A percentile compares a stretch with the other conserved stretches of the same genome.
Conservation (phyloP, 2,888 invertebrate species). For the Trissolcus brochymenae region DNA sequence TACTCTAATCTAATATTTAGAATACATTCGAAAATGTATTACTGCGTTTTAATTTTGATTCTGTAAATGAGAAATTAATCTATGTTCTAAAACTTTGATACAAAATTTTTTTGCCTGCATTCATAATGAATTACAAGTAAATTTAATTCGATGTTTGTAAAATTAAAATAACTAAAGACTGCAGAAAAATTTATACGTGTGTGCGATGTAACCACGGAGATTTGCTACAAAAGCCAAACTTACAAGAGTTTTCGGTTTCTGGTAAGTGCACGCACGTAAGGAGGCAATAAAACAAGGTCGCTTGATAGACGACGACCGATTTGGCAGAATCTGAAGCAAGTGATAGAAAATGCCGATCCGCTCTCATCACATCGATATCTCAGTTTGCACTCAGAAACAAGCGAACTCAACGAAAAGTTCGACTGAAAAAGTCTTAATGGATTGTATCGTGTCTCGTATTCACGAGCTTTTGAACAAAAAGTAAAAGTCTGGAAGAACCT, state of each 20-base stretch:
- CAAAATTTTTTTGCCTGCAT: not conserved
- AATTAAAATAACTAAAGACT: slow-evolving; percentile 15
- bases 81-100: not conserved
- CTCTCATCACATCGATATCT: slow-evolving; percentile 64
- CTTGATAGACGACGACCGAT: slow-evolving; percentile 45
- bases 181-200: slow-evolving; percentile 17
- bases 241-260: slow-evolving; percentile 52
- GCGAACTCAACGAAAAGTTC: slow-evolving; percentile 66
- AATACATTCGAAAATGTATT: too few species aligned
- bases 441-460: slow-evolving; percentile 68
- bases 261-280: slow-evolving; percentile 48
- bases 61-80: too few species aligned
- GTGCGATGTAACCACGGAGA: slow-evolving; percentile 2
- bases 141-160: slow-evolving; percentile 39
- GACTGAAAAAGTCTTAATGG: slow-evolving; percentile 72
- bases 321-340: slow-evolving; percentile 6
- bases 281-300: slow-evolving; percentile 54
- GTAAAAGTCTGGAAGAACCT: slow-evolving; percentile 54
- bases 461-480: slow-evolving; percentile 60
- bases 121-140: slow-evolving; percentile 4
- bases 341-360: slow-evolving; percentile 50
- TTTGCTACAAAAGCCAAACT: slow-evolving; percentile 34
- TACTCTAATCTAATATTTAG: too few species aligned
- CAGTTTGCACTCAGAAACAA: slow-evolving; percentile 66
- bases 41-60: too few species aligned